These are phyloP conservation scores for Epizoanthus stellaris DNA, from an alignment of 92 coral and sea anemone species.

Conservation along the genomic window DNA sequence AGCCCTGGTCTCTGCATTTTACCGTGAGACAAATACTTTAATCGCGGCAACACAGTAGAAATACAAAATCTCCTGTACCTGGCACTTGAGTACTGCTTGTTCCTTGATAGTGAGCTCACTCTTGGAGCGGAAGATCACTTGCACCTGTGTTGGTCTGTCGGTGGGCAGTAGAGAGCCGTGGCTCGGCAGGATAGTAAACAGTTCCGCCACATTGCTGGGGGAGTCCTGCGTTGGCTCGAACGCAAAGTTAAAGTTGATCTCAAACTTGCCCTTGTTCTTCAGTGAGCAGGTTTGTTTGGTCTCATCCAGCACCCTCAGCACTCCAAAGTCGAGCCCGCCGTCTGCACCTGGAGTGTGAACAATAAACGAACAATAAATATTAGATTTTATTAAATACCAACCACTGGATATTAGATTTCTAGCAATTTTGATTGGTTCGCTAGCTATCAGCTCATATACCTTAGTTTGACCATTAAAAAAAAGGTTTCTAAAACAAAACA, in stretches of 20 bases:
- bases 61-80: conserved; percentile 62
- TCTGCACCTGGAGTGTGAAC: conserved; percentile 79
- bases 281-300: conserved; percentile 94
- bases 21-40: neutral
- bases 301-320: conserved; percentile 94
- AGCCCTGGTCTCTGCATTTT: too few species aligned
- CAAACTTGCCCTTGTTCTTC: conserved; percentile 97
- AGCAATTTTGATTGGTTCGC: too few species aligned
- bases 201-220: conserved; percentile 73
- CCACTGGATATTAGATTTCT: neutral
- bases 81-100: conserved; percentile 90
- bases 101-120: conserved; percentile 90
- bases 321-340: conserved; percentile 99
- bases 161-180: conserved; percentile 92
- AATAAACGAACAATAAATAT: neutral
- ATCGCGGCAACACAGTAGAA: neutral
- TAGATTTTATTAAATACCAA: too few species aligned
- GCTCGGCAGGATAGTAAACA: conserved; percentile 91
- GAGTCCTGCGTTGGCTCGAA: conserved; percentile 79
- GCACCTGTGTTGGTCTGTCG: conserved; percentile 96
- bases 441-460: too few species aligned
- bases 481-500: too few species aligned
- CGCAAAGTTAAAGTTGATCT: conserved; percentile 92
- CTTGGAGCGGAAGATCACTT: conserved; percentile 94
- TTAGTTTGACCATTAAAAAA: too few species aligned